Evolutionary conservation across 1,140 invertebrate species (phyloP), one percentile per base, ranked within the genome.

Genomic region (Cydia splendana): DNA sequence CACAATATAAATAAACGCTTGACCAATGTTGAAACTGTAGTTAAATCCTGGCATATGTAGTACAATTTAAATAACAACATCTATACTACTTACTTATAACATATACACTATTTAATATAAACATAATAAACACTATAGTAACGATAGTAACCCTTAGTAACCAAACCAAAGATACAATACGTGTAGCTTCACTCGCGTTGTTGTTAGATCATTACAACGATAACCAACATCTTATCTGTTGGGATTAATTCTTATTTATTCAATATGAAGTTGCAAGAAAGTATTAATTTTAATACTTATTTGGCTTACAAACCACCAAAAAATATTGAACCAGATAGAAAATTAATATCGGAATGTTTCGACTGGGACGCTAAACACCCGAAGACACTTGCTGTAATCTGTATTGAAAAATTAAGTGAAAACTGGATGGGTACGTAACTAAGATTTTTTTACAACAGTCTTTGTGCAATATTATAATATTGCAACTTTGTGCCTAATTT

Each of bases 371-470:
- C 24, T 74, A 85, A 88, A 73, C 86, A 92, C 73, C 88, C 91
- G 1, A 89, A 91, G 85, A 78, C 84, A 48, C 82, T 94, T 69
- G 85, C 84, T 51, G 78, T 78, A 38, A 62, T 93, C 76, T 93
- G 93, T 80, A 86, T 94, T 71, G 86, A 93, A 86, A 88, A 88
- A 78, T 79, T 94, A 77, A 86, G 88, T 78, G 80, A 84, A 79
- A 87, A 91, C 75, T 94, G 93, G 93, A 82, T 78, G 76, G 91
- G 93, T 93, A 79, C 75, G 84, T 71, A 75, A 74, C 7, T 13
- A 30, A 42, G 75, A 4, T 15, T 48, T 77, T 62, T 77, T 75
- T 12, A 76, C 24, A 74, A 77, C 24, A 42, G 3, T 38, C 65
- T 77, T 15, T 53, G 38, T 18, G 6, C 13, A 51, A 38, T n/a